These are phyloP conservation scores for Mus minutoides DNA, from an alignment of 2,797 vertebrate genomes.

Conservation along the genomic window DNA sequence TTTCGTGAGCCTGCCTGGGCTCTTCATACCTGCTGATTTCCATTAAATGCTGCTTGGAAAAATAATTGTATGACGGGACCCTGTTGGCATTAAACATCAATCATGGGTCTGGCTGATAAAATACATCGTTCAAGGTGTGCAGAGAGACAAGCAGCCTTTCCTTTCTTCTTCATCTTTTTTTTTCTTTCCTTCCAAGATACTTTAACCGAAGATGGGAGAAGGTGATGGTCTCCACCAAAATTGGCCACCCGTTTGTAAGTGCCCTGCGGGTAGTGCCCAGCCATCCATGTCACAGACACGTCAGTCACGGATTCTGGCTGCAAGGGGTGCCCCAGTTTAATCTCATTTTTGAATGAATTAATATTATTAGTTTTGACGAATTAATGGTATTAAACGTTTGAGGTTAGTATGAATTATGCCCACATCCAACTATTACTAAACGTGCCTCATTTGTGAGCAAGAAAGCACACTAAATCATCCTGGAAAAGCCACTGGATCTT, in stretches of 20 bases:
- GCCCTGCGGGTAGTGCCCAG: conserved; percentile 79
- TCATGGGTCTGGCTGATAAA: conserved; percentile 67
- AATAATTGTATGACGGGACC: conserved; percentile 68
- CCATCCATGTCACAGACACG: conserved; percentile 74
- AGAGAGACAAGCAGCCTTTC: conserved; percentile 1
- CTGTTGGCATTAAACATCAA: conserved; percentile 72
- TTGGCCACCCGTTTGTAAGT: conserved; percentile 60
- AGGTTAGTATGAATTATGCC: conserved; percentile 86
- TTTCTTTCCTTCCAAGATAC: conserved; percentile 57
- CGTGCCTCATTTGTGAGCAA: conserved; percentile 75
- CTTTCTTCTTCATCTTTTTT: neutral
- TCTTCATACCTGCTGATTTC: conserved; percentile 76
- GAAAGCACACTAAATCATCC: conserved; percentile 68
- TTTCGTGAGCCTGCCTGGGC: conserved; percentile 48
- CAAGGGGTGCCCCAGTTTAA: conserved; percentile 85
- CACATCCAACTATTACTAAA: conserved; percentile 80
- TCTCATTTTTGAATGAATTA: conserved; percentile 89
- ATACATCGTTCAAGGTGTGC: conserved; percentile 49
- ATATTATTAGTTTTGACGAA: conserved; percentile 88
- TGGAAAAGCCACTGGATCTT: conserved; percentile 17
- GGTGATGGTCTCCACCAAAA: conserved; percentile 53
- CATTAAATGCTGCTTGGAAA: conserved; percentile 74
- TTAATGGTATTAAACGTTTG: conserved; percentile 87
- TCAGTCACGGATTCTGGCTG: conserved; percentile 85
- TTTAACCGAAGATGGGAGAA: conserved; percentile 70